phyloP scores from a whole-genome alignment of 1,140 invertebrate species.

The Riptortus pedestris region DNA sequence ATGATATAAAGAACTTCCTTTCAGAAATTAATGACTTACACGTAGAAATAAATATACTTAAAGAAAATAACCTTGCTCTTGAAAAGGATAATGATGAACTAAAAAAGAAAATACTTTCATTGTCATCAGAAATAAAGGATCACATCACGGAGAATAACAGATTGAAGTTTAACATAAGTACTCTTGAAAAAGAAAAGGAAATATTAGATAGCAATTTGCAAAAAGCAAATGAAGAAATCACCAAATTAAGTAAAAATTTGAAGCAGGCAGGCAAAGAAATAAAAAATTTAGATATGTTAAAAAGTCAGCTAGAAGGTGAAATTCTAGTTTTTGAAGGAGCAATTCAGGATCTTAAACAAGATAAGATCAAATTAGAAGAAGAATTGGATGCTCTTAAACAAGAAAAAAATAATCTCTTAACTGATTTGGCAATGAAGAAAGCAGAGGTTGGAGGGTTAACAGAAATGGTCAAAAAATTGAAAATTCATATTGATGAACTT shows the following conservation, averaged over 20 bases:
- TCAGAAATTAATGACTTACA: not conserved
- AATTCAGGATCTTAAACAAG: not conserved
- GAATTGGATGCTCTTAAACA: not conserved
- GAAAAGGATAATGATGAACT: not conserved
- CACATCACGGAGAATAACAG: not conserved
- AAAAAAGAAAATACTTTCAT: not conserved
- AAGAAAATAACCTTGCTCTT: not conserved
- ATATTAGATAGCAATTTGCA: not conserved
- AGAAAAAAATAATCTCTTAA: constrained; percentile 2
- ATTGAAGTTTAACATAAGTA: not conserved
- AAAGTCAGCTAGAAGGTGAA: not conserved
- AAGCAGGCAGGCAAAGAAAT: not conserved
- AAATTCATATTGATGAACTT: not conserved
- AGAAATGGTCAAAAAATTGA: not conserved
- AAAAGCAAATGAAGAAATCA: not conserved
- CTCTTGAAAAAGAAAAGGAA: not conserved
- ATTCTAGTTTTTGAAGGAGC: not conserved
- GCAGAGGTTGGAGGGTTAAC: not conserved
- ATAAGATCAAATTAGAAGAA: not conserved
- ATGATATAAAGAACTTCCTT: not conserved
- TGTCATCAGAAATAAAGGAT: not conserved
- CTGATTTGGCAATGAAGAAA: not conserved
- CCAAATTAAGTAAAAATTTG: not conserved
- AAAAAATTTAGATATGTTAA: not conserved
- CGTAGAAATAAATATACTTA: not conserved